A percentile compares a stretch with the other conserved stretches of the same genome.
phyloP scores from a whole-genome alignment of 1,140 invertebrate genomes.

The Drosophila bocqueti region DNA sequence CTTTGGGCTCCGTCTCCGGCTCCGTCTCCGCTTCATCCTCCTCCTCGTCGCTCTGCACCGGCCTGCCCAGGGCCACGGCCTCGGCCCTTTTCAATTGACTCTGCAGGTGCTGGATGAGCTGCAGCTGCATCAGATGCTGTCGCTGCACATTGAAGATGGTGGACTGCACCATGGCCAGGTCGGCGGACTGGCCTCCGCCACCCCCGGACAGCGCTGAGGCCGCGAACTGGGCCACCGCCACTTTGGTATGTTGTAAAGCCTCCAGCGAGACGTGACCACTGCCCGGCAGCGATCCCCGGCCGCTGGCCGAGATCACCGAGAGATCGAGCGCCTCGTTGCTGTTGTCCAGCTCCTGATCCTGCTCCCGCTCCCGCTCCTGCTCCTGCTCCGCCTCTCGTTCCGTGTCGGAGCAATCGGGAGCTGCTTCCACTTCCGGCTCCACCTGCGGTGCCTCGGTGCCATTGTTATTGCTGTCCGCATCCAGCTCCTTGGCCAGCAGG shows the following conservation, averaged over 20 bases:
- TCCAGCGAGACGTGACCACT: conserved; percentile 89
- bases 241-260: conserved; percentile 93
- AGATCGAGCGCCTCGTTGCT: conserved; percentile 79
- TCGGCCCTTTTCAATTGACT: conserved; percentile 89
- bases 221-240: conserved; percentile 96
- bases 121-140: conserved; percentile 96
- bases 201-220: conserved; percentile 88
- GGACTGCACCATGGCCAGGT: conserved; percentile 94
- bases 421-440: conserved; percentile 20
- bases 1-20: conserved; percentile 14
- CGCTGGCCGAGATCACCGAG: conserved; percentile 70
- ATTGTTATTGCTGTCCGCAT: conserved; percentile 79
- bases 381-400: conserved; percentile 28
- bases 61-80: conserved; percentile 56
- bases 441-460: conserved; percentile 34
- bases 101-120: conserved; percentile 96
- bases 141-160: conserved; percentile 96
- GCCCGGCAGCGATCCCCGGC: conserved; percentile 48
- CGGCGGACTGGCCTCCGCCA: conserved; percentile 88
- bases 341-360: conserved; percentile 43
- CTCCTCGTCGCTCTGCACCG: conserved; percentile 30
- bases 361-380: conserved; percentile 18
- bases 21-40: conserved; percentile 32
- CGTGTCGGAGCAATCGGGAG: conserved; percentile 18
- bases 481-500: conserved; percentile 56